Conservation (phyloP, 2,888 invertebrate genomes). For the Torymus tubicola region DNA sequence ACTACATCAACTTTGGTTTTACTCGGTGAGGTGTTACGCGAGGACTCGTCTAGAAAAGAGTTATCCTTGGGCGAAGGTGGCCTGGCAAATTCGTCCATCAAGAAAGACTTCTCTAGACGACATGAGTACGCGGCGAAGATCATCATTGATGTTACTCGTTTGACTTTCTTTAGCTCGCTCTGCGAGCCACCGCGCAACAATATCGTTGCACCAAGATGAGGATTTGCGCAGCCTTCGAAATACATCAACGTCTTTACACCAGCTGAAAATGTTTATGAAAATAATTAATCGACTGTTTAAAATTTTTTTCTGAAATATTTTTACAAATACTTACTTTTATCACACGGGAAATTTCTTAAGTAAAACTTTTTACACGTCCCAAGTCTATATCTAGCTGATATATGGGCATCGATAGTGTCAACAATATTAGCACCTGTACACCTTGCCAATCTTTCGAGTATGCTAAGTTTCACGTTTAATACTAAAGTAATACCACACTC, state of each 20-base stretch:
- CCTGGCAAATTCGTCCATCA: slow-evolving; percentile 90
- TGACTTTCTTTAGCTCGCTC: slow-evolving; percentile 87
- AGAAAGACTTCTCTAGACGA: slow-evolving; percentile 92
- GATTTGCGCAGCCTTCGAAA: slow-evolving; percentile 91
- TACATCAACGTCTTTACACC: slow-evolving; percentile 92
- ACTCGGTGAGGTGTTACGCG: slow-evolving; percentile 61
- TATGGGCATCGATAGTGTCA: slow-evolving; percentile 91
- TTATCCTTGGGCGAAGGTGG: slow-evolving; percentile 81
- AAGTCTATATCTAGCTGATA: slow-evolving; percentile 85
- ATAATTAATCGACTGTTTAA: slow-evolving; percentile 2
- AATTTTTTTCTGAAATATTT: neutral
- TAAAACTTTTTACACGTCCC: slow-evolving; percentile 92
- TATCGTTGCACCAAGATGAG: slow-evolving; percentile 91
- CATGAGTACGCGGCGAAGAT: slow-evolving; percentile 93
- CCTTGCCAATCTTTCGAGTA: slow-evolving; percentile 87
- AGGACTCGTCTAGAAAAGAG: slow-evolving; percentile 75
- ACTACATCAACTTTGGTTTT: slow-evolving; percentile 47
- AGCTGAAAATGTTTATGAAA: slow-evolving; percentile 70
- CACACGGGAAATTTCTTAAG: slow-evolving; percentile 79
- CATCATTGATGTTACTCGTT: slow-evolving; percentile 89
- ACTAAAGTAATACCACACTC: slow-evolving; percentile 90
- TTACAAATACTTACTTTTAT: slow-evolving; percentile 74
- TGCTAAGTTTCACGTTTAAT: slow-evolving; percentile 88
- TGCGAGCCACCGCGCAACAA: slow-evolving; percentile 87
- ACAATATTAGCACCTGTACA: slow-evolving; percentile 91